Evolutionary conservation across 2,113 vertebrate genomes (phyloP), one percentile per base, ranked within the genome.

Genomic region (Origma solitaria): DNA sequence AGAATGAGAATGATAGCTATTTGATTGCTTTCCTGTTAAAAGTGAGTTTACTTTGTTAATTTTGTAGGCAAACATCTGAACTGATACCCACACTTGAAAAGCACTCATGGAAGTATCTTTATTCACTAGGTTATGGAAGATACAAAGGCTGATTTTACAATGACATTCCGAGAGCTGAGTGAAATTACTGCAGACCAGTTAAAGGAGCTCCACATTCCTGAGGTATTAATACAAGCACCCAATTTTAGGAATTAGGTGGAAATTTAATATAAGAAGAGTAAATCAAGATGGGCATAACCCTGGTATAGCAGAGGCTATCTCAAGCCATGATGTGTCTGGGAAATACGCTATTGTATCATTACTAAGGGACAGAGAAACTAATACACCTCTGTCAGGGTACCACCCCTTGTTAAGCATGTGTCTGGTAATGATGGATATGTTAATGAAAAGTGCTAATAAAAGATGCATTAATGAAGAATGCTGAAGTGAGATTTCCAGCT

Each of bases 131-230:
- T 98, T 82, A 98, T 98, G 97, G 98, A 98, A 97, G 97, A 99
- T 66, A 98, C 97, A 38, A 96, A 89, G 80, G 96, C 98, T 78
- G 98, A 98, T 96, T 99, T 99, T 95, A 98, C 98, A 71, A 97
- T 98, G 98, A 98, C 98, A 28, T 98, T 99, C 98, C 95, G 97
- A 76, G 97, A 98, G 73, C 97, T 98, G 72, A 98, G 98, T 89
- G 98, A 98, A 96, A 97, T 97, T 69, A 98, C 97, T 66, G 90
- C 89, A 35, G 92, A 92, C 64, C 95, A 98, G 61, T 96, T 99
- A 88, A 91, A 95, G 82, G 73, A 89, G 31, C 88, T 94, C 44
- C 80, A 23, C 91, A 94, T 98, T 94, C 88, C 97, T 82, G 73
- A 98, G 98, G 98, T 98, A 97, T 64, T 94, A 71, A 79, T 80